These are phyloP conservation scores for Hirudinaria manillensis DNA, from an alignment of 2,888 invertebrate species.

Conservation along the genomic window DNA sequence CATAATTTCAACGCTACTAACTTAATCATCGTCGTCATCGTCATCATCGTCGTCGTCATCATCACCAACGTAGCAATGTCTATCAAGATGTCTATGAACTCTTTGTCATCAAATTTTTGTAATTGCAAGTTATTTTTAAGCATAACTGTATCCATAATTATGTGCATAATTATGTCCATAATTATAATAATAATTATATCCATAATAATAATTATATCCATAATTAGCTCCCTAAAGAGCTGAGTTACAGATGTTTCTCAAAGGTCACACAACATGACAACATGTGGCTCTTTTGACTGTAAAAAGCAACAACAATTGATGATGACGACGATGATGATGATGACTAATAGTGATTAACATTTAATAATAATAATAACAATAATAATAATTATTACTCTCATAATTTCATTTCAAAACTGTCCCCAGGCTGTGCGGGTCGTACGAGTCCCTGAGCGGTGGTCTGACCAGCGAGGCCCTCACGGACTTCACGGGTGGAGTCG, in stretches of 20 bases:
- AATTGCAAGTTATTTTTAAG: constrained; percentile 13
- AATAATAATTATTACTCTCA: no score
- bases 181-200: no score
- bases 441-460: constrained; percentile 59
- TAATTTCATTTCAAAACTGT: no score
- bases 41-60: constrained; percentile 20
- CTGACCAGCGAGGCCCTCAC: constrained; percentile 66
- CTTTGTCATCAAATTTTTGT: constrained; percentile 22
- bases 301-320: no score
- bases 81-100: constrained; percentile 22
- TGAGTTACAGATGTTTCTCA: no score
- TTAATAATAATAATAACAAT: no score
- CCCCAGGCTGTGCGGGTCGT: constrained; percentile 31
- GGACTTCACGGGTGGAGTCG: constrained; percentile 69
- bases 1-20: background rate
- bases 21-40: constrained; percentile 20
- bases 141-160: constrained; percentile 12
- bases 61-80: background rate
- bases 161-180: background rate
- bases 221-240: no score
- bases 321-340: no score
- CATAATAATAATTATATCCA: no score
- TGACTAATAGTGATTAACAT: no score
- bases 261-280: no score
- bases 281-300: no score